Evolutionary conservation across 1,140 invertebrate species (phyloP), one percentile per base, ranked within the genome.

Genomic region (Euschistus heros): DNA sequence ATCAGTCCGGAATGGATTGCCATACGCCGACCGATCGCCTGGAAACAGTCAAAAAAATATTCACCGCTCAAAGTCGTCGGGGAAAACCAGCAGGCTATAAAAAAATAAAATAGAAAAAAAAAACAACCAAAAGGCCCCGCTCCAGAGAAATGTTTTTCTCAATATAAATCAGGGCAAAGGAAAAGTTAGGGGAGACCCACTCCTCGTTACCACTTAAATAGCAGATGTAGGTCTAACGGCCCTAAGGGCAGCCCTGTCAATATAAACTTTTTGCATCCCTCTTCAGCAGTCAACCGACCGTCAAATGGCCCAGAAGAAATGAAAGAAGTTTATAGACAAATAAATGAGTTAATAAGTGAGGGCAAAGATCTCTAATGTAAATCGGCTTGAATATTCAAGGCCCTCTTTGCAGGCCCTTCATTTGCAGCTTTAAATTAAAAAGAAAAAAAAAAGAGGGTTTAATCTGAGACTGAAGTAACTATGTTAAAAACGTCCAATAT

Each of bases 151-250:
- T 50, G 15, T 24, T 57, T 57, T 57, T 26, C 54, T 24, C 14
- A 26, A 57, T 15, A 57, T 57, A 57, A 57, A 57, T 57, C 20
- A 57, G 54, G 15, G 6, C 14, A 24, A 24, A 20, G n/a, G 47
- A 50, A 50, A 22, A 20, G 47, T 18, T 50, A 22, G 47, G 54
- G 54, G 18, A 18, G n/a, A n/a, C 8, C 54, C 18, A 10, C 33
- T 37, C 33, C 54, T 57, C 54, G 18, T 57, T 57, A 57, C 54
- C 54, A 57, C 54, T 57, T 57, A 57, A 57, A 57, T 57, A 57
- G 54, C 6, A 57, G 54, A 57, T 22, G 54, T 57, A 24, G 33
- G 54, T 26, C 24, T 18, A 14, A 24, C 18, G 54, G 15, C 8
- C 47, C 47, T 17, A 52, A 52, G 13, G n/a, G 47, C 54, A 1